Percentiles rank a stretch among this genome's conserved stretches.
Conservation (phyloP, 2,797 vertebrate genomes). For the Gouania willdenowi region DNA sequence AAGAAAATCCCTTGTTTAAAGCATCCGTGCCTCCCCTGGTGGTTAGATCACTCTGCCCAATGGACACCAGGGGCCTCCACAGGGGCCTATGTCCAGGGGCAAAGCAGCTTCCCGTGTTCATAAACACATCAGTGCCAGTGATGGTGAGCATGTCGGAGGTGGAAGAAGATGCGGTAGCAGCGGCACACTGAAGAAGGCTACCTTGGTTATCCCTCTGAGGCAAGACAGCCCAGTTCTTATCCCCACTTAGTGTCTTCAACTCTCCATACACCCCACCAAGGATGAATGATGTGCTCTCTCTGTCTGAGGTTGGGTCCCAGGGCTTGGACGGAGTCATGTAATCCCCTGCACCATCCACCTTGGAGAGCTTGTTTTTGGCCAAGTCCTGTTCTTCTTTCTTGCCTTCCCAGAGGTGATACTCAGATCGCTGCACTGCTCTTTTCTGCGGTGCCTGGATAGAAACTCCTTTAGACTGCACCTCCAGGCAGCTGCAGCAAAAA, state of each 20-base stretch:
- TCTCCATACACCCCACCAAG: constrained; percentile 97
- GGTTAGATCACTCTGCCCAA: constrained; percentile 87
- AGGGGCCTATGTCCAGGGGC: constrained; percentile 92
- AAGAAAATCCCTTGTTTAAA: constrained; percentile 95
- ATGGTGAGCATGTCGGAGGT: constrained; percentile 91
- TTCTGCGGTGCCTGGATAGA: constrained; percentile 79
- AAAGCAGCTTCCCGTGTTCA: constrained; percentile 92
- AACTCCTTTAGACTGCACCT: constrained; percentile 78
- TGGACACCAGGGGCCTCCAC: constrained; percentile 92
- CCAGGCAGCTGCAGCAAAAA: constrained; percentile 86
- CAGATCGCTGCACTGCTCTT: constrained; percentile 92
- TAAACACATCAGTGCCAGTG: constrained; percentile 93
- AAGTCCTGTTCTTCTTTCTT: constrained; percentile 86
- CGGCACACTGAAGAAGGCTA: constrained; percentile 86
- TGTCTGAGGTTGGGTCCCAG: constrained; percentile 86
- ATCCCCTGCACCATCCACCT: constrained; percentile 86
- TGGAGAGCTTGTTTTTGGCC: constrained; percentile 81
- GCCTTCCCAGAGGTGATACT: constrained; percentile 97
- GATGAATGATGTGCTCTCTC: constrained; percentile 90
- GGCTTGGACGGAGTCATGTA: constrained; percentile 95
- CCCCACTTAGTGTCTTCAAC: constrained; percentile 85
- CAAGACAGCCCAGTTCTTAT: constrained; percentile 91
- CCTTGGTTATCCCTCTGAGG: constrained; percentile 81
- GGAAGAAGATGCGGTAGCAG: constrained; percentile 66
- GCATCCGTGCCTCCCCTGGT: constrained; percentile 83